These are phyloP conservation scores for Nycticryphes semicollaris DNA, from an alignment of 2,113 vertebrate species.

Conservation along the genomic window DNA sequence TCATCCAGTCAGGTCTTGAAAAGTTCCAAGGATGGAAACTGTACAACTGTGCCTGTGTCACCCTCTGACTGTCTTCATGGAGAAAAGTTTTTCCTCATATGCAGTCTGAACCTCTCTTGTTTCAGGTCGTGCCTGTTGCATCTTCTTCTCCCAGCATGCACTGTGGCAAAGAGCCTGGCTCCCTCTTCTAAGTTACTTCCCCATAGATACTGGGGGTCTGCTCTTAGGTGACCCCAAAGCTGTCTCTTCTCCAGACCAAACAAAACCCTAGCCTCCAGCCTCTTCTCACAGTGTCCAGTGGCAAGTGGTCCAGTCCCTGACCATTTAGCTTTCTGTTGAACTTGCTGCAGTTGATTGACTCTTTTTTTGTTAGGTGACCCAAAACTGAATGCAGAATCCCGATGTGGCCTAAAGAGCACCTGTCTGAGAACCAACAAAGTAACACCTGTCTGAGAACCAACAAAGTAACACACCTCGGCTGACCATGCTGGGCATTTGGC, in stretches of 20 bases:
- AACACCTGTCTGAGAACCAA: background rate
- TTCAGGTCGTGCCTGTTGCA: background rate
- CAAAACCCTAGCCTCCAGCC: background rate
- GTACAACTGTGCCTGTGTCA: background rate
- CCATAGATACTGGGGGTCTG: background rate
- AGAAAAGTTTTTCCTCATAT: background rate
- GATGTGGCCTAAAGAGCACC: background rate
- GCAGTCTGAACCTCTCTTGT: background rate
- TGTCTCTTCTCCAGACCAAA: background rate
- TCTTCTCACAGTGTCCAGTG: background rate
- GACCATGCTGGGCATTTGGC: background rate
- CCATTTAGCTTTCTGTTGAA: background rate
- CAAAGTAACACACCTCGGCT: background rate
- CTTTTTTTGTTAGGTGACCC: background rate
- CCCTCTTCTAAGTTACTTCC: background rate
- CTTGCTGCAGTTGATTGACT: background rate
- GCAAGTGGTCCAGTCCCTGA: background rate
- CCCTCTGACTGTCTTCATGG: background rate
- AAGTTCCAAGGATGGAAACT: background rate
- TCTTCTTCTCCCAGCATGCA: background rate
- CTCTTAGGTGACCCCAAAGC: background rate
- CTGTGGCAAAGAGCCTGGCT: background rate
- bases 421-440: no score
- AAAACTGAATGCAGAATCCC: background rate
- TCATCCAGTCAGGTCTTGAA: background rate